Percentiles rank a stretch among this genome's conserved stretches.
Conservation (phyloP, 2,888 invertebrate genomes). For the Tryphoninae sp. region DNA sequence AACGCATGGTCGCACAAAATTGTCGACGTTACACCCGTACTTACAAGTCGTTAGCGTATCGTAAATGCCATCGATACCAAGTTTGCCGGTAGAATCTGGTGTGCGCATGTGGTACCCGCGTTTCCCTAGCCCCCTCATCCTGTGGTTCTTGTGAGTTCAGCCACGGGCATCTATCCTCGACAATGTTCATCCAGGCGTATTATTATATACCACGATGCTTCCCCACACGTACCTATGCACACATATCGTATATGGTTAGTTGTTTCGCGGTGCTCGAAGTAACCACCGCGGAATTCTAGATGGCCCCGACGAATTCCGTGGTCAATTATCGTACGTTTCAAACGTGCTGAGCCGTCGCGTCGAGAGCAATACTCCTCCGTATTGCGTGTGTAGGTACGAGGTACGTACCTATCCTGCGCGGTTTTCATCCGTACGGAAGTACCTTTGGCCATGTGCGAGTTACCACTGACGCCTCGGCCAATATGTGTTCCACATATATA, state of each 20-base stretch:
- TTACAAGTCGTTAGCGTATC: background rate
- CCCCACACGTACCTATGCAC: background rate
- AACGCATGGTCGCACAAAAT: too few relatives aligned
- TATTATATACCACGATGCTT: constrained; percentile 41
- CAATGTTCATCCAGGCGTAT: constrained; percentile 55
- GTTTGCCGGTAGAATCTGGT: constrained; percentile 36
- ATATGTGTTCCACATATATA: constrained; percentile 10
- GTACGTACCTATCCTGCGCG: background rate
- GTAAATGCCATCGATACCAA: background rate
- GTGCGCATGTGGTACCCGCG: constrained; percentile 15
- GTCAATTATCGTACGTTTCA: constrained; percentile 66
- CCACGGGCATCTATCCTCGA: constrained; percentile 55
- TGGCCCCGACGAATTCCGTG: constrained; percentile 64
- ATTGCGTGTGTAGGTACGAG: background rate
- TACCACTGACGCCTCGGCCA: background rate
- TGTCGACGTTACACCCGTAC: too few relatives aligned
- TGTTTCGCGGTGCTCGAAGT: constrained; percentile 42
- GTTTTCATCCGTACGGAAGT: background rate
- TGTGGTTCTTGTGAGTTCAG: constrained; percentile 27
- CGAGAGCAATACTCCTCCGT: constrained; percentile 37
- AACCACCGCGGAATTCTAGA: constrained; percentile 60
- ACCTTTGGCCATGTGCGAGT: background rate
- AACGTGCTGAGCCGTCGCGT: constrained; percentile 54
- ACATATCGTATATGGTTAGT: background rate
- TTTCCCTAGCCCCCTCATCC: background rate